These are phyloP conservation scores for Synanthedon andrenaeformis DNA, from an alignment of 2,888 invertebrate species.

Conservation along the genomic window DNA sequence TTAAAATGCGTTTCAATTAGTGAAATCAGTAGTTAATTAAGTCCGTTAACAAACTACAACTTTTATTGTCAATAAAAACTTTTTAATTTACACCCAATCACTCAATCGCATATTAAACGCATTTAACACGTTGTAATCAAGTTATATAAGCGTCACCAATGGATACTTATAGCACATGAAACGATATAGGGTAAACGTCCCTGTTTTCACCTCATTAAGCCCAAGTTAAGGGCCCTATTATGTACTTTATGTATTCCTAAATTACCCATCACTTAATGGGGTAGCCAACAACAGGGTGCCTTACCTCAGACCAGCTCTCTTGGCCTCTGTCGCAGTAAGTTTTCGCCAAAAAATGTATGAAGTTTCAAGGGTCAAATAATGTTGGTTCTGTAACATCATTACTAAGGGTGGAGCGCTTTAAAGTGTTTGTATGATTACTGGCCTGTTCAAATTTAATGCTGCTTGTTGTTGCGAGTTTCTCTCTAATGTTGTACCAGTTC, in stretches of 20 bases:
- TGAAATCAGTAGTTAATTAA: background rate
- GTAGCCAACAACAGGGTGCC: conserved; percentile 42
- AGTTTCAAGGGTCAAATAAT: conserved; percentile 15
- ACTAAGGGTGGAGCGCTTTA: conserved; percentile 48
- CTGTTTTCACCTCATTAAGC: conserved; percentile 68
- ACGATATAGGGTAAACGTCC: conserved; percentile 42
- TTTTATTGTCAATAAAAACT: background rate
- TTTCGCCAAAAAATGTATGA: background rate
- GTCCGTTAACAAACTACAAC: background rate
- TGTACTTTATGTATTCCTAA: conserved; percentile 70
- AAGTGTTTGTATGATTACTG: conserved; percentile 63
- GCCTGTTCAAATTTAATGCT: conserved; percentile 62
- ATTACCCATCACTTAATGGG: conserved; percentile 70
- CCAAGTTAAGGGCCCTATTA: conserved; percentile 65
- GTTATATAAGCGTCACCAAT: background rate
- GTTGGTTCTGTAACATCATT: conserved; percentile 27
- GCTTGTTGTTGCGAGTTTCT: conserved; percentile 29
- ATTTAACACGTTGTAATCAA: background rate
- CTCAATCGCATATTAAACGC: background rate
- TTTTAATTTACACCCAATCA: background rate
- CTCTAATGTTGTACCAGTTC: conserved; percentile 35
- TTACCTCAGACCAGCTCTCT: conserved; percentile 36
- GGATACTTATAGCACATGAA: background rate
- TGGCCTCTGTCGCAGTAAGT: conserved; percentile 18
- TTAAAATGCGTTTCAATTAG: background rate